Percentiles rank a stretch among this genome's conserved stretches.
Evolutionary conservation across 2,888 invertebrate genomes (phyloP).

Genomic region (Endotricha flammealis): DNA sequence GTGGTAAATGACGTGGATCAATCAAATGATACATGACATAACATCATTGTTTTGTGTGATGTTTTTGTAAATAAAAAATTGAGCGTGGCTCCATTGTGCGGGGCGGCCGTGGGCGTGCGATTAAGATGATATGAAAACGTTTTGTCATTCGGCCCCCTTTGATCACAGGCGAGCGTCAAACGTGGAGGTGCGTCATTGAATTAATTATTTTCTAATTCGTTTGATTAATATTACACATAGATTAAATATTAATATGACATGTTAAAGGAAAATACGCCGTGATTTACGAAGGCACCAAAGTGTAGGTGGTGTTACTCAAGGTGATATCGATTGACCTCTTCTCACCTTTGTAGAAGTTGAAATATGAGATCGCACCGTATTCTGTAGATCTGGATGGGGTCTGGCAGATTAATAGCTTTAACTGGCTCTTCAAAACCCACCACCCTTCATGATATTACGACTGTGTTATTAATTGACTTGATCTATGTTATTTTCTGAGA

Average conservation of each 20-base stretch:
- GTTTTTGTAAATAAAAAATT: slow-evolving; percentile 42
- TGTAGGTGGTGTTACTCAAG: not conserved
- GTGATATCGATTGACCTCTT: too few species aligned
- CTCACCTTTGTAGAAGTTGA: too few species aligned
- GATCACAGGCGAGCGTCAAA: slow-evolving; percentile 27
- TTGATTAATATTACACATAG: too few species aligned
- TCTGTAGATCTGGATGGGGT: too few species aligned
- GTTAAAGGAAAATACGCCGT: not conserved
- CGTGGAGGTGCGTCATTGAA: slow-evolving; percentile 28
- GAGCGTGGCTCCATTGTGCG: slow-evolving; percentile 41
- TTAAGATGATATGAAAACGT: slow-evolving; percentile 62
- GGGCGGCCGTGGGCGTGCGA: slow-evolving; percentile 49
- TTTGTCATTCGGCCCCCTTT: slow-evolving; percentile 49
- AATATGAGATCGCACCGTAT: too few species aligned
- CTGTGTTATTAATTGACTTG: too few species aligned
- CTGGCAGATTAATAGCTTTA: too few species aligned
- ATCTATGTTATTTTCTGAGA: too few species aligned
- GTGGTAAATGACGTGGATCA: slow-evolving; percentile 49
- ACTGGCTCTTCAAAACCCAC: too few species aligned
- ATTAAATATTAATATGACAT: slow-evolving; percentile 7
- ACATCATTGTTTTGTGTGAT: slow-evolving; percentile 58
- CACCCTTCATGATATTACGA: too few species aligned
- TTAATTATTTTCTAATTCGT: slow-evolving; percentile 28
- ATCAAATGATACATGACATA: slow-evolving; percentile 62
- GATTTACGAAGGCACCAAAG: not conserved